Percentiles rank a stretch among this genome's conserved stretches.
phyloP scores from a whole-genome alignment of 2,797 vertebrate genomes.

The Dendrocincla tyrannina region DNA sequence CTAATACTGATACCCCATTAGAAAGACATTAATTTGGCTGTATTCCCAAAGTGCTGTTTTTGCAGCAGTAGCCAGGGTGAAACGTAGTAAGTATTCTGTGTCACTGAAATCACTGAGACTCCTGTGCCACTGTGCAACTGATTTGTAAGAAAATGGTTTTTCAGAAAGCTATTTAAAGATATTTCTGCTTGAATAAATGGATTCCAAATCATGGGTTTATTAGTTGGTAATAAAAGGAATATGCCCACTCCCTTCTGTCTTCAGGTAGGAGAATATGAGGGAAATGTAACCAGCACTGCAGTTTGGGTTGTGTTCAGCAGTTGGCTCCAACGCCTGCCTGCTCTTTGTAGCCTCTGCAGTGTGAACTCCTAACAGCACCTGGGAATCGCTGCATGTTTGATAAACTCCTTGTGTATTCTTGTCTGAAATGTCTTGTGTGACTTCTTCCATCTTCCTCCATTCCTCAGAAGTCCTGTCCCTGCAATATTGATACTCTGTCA shows the following conservation, averaged over 20 bases:
- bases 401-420: not conserved
- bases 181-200: not conserved
- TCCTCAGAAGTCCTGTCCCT: not conserved
- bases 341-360: not conserved
- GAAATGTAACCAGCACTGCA: not conserved
- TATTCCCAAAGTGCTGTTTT: not conserved
- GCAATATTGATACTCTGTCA: not conserved
- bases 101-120: not conserved
- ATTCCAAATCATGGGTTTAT: not conserved
- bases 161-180: not conserved
- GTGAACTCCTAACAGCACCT: not conserved
- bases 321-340: not conserved
- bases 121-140: not conserved
- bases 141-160: not conserved
- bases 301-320: not conserved
- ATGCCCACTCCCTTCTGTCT: not conserved
- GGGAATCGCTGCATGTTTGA: not conserved
- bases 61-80: not conserved
- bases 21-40: not conserved
- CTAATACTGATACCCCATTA: not conserved
- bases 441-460: not conserved
- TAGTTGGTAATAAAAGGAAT: not conserved
- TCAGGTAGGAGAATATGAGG: not conserved
- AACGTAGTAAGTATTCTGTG: not conserved
- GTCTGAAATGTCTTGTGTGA: not conserved